Conservation (phyloP, 2,113 vertebrate genomes). For the Cyanocitta stelleri region DNA sequence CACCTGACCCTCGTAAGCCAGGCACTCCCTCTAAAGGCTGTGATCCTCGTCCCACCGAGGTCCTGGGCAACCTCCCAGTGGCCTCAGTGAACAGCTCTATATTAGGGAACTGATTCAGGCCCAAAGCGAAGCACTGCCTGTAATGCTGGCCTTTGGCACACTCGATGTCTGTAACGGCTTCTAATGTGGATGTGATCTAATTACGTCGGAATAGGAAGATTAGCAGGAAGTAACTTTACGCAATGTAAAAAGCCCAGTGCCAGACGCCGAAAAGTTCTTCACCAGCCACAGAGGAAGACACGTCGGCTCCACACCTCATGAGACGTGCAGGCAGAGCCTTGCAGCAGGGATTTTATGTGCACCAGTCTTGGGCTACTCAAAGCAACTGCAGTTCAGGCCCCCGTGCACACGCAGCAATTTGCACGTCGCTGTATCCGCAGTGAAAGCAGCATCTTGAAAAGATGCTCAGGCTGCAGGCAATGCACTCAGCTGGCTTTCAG, state of each 20-base stretch:
- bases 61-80: background rate
- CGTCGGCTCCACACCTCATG: background rate
- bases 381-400: background rate
- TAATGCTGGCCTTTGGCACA: background rate
- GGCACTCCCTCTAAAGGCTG: conserved; percentile 43
- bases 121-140: background rate
- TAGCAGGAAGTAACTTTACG: conserved; percentile 44
- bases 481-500: background rate
- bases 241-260: background rate
- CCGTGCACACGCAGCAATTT: background rate
- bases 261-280: background rate
- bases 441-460: background rate
- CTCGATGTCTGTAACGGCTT: background rate
- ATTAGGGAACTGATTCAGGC: background rate
- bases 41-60: background rate
- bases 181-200: conserved; percentile 8
- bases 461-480: background rate
- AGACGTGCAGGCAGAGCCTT: background rate
- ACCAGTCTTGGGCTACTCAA: background rate
- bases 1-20: conserved; percentile 29
- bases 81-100: background rate
- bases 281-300: background rate
- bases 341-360: background rate
- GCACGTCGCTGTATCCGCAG: background rate
- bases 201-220: conserved; percentile 33